Evolutionary conservation across 2,113 vertebrate genomes (phyloP).

Genomic region (Leptobrachium leishanense): DNA sequence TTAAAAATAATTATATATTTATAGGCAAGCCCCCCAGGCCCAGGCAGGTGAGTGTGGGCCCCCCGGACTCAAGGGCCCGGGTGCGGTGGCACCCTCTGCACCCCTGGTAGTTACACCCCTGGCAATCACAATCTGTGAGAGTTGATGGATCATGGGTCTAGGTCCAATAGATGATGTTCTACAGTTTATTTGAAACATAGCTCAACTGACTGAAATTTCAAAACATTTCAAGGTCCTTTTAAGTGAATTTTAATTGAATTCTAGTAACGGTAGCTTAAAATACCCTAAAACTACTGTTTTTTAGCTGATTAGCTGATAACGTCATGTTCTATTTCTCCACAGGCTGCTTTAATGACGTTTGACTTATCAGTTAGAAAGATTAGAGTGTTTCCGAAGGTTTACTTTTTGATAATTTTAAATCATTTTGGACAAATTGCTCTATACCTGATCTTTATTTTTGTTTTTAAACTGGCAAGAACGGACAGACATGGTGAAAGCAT

Average conservation of each 20-base stretch:
- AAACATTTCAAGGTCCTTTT: too few relatives aligned
- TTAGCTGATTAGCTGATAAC: background rate
- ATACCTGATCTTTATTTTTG: conserved; percentile 11
- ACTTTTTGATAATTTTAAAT: conserved; percentile 5
- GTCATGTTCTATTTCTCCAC: background rate
- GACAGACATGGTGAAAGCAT: background rate
- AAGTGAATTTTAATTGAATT: background rate
- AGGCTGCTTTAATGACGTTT: conserved; percentile 1
- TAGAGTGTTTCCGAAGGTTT: background rate
- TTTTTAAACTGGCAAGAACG: background rate
- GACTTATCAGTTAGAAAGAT: conserved; percentile 24
- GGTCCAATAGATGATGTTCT: too few relatives aligned
- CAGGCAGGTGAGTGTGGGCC: too few relatives aligned
- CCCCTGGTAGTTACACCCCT: too few relatives aligned
- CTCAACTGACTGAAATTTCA: too few relatives aligned
- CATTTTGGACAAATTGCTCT: conserved; percentile 34
- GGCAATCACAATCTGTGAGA: too few relatives aligned
- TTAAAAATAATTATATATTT: too few relatives aligned
- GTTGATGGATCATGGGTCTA: too few relatives aligned
- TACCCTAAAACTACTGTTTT: background rate
- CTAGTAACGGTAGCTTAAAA: background rate
- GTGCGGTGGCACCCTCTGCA: too few relatives aligned
- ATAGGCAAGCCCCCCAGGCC: too few relatives aligned
- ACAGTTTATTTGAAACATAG: too few relatives aligned
- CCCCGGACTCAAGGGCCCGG: too few relatives aligned